A percentile compares a stretch with the other conserved stretches of the same genome.
These are phyloP conservation scores for Nannoperca australis DNA, from an alignment of 2,797 vertebrate genomes.

Conservation along the genomic window DNA sequence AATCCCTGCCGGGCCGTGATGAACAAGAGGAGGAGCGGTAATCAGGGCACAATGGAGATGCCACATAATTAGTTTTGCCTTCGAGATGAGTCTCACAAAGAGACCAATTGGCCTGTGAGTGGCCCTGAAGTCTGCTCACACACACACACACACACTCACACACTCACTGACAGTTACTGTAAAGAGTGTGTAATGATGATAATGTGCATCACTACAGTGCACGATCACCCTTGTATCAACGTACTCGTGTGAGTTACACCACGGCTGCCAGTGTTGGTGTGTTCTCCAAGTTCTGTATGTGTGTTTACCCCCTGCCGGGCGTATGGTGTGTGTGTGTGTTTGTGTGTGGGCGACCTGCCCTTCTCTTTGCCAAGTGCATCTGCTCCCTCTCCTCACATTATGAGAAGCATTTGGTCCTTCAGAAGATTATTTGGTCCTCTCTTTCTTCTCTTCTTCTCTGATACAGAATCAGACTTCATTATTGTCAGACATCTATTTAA, in stretches of 20 bases:
- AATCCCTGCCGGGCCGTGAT: conserved; percentile 16
- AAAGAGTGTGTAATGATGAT: conserved; percentile 11
- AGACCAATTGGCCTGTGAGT: conserved; percentile 13
- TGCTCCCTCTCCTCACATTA: conserved; percentile 14
- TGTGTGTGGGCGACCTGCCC: conserved; percentile 25
- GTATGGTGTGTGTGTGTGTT: conserved; percentile 37
- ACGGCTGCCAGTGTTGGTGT: conserved; percentile 5
- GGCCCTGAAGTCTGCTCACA: conserved; percentile 5
- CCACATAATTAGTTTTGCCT: conserved; percentile 15
- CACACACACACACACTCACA: conserved; percentile 4
- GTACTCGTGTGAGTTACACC: conserved; percentile 1
- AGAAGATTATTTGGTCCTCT: not conserved
- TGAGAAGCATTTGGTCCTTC: conserved; percentile 25
- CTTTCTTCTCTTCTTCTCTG: conserved; percentile 10
- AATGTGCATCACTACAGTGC: conserved; percentile 11
- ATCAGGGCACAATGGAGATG: conserved; percentile 36
- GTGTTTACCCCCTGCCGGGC: conserved; percentile 47
- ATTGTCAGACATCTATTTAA: not conserved
- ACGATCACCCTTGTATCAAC: not conserved
- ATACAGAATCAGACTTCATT: not conserved
- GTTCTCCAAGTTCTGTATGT: conserved; percentile 21
- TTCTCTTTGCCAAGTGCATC: conserved; percentile 41
- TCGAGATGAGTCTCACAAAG: conserved; percentile 8
- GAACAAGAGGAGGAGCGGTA: conserved; percentile 30
- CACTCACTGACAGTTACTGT: conserved; percentile 4